Evolutionary conservation across 2,113 vertebrate genomes (phyloP).

Genomic region (Notechis scutatus): DNA sequence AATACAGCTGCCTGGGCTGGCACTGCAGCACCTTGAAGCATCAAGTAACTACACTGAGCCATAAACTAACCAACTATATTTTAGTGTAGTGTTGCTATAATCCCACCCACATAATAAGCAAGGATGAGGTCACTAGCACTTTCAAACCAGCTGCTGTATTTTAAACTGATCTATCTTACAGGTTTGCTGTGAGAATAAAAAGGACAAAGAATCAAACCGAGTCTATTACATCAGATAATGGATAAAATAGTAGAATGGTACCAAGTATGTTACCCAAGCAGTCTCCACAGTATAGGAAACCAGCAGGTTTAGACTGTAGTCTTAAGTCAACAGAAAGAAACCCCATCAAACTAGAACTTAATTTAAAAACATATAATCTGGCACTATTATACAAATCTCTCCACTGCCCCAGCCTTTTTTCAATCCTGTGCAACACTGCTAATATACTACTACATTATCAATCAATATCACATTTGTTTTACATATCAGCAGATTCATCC

Average conservation of each 20-base stretch:
- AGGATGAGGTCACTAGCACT: background rate
- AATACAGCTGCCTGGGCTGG: background rate
- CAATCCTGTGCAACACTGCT: background rate
- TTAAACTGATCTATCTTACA: no score
- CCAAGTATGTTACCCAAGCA: background rate
- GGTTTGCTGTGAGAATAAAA: background rate
- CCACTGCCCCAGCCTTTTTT: background rate
- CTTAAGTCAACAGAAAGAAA: background rate
- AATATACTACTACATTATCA: background rate
- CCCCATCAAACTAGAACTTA: background rate
- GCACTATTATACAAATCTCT: background rate
- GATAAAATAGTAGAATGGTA: background rate
- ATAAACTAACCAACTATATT: background rate
- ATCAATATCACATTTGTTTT: background rate
- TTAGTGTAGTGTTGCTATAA: background rate
- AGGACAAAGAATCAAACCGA: background rate
- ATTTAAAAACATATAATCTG: background rate
- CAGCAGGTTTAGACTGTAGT: background rate
- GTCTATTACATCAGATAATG: background rate
- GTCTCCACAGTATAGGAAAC: background rate
- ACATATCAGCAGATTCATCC: background rate
- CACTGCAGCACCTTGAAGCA: background rate
- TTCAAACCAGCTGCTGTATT: background rate
- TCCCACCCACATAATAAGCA: background rate
- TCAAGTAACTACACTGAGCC: background rate